Base-by-base conservation (phyloP, 2,888 invertebrate species). In the Drosophila yooni region DNA sequence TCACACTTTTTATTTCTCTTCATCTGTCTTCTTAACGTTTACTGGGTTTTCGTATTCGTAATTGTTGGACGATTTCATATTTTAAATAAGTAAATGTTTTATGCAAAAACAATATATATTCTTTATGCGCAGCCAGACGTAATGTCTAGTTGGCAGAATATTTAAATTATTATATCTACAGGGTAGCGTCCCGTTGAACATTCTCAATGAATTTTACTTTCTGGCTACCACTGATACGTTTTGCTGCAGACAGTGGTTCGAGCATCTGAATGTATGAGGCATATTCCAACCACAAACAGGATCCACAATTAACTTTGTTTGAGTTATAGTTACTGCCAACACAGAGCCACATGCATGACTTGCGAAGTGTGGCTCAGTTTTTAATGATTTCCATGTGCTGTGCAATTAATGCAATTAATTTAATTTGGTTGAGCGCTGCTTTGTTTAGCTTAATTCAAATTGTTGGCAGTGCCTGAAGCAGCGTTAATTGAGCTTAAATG, bases 401-500 rank as follows among this genome's bases (percentile, higher is more conserved):
- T 40, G 27, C 29, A 36, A 64, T 57, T 63, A 64, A 57, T 58
- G 52, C 59, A 71, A 71, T 71, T 67, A 75, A 65, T 78, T 62
- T 63, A 72, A 43, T 54, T 71, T 21, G 58, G 18, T 15, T 54
- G 63, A 58, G 50, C 43, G 51, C 36, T 57, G 53, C 46, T 46
- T 46, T 46, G 67, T 59, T 52, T 62, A 54, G 65, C 63, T 63
- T 40, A 57, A 69, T 66, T 72, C 63, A 60, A 76, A 79, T 79
- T 69, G 72, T 62, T 62, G 52, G 52, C 43, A 29, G 11, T 40
- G 63, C 48, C 36, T n/a, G 62, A 48, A 64, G 63, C 43, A 61
- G 57, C 36, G 43, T 59, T 75, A 71, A 79, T 75, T 71, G 67
- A 63, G 61, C 54, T 36, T 40, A 74, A 70, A 74, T 59, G 46